These are phyloP conservation scores for Euglossa dilemma DNA, from an alignment of 1,140 invertebrate genomes.

Conservation along the genomic window DNA sequence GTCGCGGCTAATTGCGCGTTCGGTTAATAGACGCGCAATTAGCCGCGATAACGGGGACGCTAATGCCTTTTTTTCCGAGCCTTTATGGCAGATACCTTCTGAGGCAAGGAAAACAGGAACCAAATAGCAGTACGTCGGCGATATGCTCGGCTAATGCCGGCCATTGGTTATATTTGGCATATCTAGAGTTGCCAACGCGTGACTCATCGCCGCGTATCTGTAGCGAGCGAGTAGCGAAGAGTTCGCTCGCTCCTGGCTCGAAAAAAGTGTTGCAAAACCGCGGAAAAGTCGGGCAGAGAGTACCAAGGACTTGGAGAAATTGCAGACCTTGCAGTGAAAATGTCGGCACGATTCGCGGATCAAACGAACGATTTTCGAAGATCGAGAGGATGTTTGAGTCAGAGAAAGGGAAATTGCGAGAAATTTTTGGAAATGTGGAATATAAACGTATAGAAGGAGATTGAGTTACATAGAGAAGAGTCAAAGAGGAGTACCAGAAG, in stretches of 20 bases:
- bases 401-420: too few relatives aligned
- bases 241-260: neutral
- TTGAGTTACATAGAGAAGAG: too few relatives aligned
- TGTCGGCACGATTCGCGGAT: too few relatives aligned
- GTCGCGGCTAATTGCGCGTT: constrained; percentile 2
- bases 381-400: too few relatives aligned
- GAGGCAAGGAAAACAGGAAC: constrained; percentile 31
- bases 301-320: too few relatives aligned
- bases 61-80: neutral
- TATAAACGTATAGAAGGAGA: too few relatives aligned
- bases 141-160: constrained; percentile 32
- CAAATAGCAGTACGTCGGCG: constrained; percentile 1
- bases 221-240: neutral
- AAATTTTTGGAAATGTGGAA: too few relatives aligned
- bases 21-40: constrained; percentile 17
- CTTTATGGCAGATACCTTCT: constrained; percentile 23
- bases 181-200: constrained; percentile 44
- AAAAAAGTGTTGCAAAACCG: neutral
- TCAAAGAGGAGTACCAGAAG: too few relatives aligned
- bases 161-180: constrained; percentile 48
- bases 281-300: too few relatives aligned
- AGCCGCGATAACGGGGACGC: constrained; percentile 12
- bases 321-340: too few relatives aligned
- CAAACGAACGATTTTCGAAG: too few relatives aligned
- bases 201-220: constrained; percentile 43